Base-by-base conservation (phyloP, 1,140 invertebrate species). In the Penaeus chinensis region DNA sequence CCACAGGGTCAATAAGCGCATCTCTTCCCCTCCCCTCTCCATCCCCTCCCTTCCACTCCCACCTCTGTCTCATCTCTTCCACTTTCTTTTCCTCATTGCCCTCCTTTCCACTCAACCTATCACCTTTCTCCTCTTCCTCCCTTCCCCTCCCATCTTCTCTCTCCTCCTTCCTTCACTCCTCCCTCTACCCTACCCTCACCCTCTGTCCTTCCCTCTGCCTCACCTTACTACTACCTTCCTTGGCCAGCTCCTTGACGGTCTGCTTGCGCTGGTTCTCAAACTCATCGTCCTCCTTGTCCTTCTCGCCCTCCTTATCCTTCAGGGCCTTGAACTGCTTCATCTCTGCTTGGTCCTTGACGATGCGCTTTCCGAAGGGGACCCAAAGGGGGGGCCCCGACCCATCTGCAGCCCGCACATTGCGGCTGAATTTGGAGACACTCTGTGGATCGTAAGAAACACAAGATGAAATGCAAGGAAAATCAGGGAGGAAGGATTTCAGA, bases 331-430 rank as follows among this genome's bases (percentile, higher is more conserved):
- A 96, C 90, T 95, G 94, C 89, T 94, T 93, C 89, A 95, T 94
- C 89, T 94, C 93, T 63, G 94, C 92, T 42, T 92, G 91, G 20
- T 94, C 92, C 91, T 94, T 94, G 65, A 95, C 91, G 54, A 95
- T 94, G 91, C 95, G 95, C 91, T 96, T 95, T 2, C 97, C 97
- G 94, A 98, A 98, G 69, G 96, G 95, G 89, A 98, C 96, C 96
- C 97, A 98, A 71, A 95, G 95, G 66, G 96, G 96, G n/a, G 96
- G 96, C 3, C 96, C 95, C 89, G 85, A 87, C 7, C 85, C 85
- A 77, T 87, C 85, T 47, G 80, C 71, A 37, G 85, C 69, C n/a
- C 85, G 32, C 22, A 87, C 85, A 22, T 32, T 66, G 19, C 85
- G 85, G 62, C 80, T 87, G 79, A n/a, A 87, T 37, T 87, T 87